Evolutionary conservation across 2,797 vertebrate species (phyloP), one percentile per base, ranked within the genome.

Genomic region (Myotis daubentonii): DNA sequence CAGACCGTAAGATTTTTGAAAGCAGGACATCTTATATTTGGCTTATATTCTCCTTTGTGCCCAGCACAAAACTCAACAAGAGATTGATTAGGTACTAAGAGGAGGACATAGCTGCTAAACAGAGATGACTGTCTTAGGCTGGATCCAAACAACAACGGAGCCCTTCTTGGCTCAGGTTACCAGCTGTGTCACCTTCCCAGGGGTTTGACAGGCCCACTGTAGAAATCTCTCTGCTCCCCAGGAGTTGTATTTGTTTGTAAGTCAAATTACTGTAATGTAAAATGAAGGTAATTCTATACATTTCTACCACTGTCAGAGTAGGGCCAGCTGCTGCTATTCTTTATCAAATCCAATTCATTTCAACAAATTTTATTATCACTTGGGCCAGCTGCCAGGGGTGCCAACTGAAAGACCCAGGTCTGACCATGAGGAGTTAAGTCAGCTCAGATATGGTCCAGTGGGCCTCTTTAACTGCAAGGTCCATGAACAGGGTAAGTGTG

Each of bases 261-360:
- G 76, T 74, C 33, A 94, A n/a, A 89, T 60, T 68, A 82, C 6
- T 20, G 82, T 65, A n/a, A 68, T 22, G 49, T 53, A 47, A 68
- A 90, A 41, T 85, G 19, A 84, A 87, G n/a, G 72, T n/a, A 76
- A 92, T 57, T 90, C 16, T 76, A 20, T n/a, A 55, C 47, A 79
- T 87, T 62, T 86, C 55, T 28, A 65, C 15, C 23, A 75, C 36
- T 85, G 12, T 11, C 68, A 87, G 49, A 62, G 12, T 28, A 81
- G 80, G 20, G 12, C 66, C 51, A 80, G 44, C 33, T 72, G 51
- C 47, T 25, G 90, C 20, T 90, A n/a, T 23, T 38, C 2, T 41
- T 92, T 87, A 41, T 78, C n/a, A 89, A 80, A 94, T 76, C 76
- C 13, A 30, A 81, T 66, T 72, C 33, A 36, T 36, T 76, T 92